A percentile compares a stretch with the other conserved stretches of the same genome.
phyloP scores from a whole-genome alignment of 2,888 invertebrate genomes.

The Metopia argyrocephala region DNA sequence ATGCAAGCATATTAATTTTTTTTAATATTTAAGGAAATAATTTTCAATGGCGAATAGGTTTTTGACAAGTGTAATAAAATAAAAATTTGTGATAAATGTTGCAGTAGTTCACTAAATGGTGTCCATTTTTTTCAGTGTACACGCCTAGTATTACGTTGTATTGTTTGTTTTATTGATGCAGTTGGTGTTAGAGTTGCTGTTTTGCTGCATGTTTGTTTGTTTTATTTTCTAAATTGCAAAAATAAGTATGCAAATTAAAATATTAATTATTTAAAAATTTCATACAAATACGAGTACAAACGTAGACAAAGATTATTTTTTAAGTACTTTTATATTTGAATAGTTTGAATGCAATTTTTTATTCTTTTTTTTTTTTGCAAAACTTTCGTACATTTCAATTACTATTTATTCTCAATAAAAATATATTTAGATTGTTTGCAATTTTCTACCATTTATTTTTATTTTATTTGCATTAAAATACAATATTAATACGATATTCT shows the following conservation, averaged over 20 bases:
- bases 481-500: no score
- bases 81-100: no score
- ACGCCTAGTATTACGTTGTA: neutral
- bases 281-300: conserved; percentile 16
- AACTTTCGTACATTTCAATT: conserved; percentile 8
- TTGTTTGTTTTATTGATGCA: conserved; percentile 12
- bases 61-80: no score
- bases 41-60: no score
- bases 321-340: neutral
- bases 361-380: neutral
- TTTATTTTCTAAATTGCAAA: conserved; percentile 10
- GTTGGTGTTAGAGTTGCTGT: neutral
- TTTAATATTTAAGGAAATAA: no score
- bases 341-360: no score
- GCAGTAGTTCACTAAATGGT: neutral
- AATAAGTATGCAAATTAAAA: conserved; percentile 53
- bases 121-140: neutral
- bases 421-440: conserved; percentile 20
- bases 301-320: neutral
- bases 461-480: no score
- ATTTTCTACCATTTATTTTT: no score
- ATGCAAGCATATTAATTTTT: no score
- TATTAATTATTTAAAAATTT: conserved; percentile 61
- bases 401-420: neutral
- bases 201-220: conserved; percentile 16